Conservation (phyloP, 2,113 vertebrate genomes). For the Origma solitaria region DNA sequence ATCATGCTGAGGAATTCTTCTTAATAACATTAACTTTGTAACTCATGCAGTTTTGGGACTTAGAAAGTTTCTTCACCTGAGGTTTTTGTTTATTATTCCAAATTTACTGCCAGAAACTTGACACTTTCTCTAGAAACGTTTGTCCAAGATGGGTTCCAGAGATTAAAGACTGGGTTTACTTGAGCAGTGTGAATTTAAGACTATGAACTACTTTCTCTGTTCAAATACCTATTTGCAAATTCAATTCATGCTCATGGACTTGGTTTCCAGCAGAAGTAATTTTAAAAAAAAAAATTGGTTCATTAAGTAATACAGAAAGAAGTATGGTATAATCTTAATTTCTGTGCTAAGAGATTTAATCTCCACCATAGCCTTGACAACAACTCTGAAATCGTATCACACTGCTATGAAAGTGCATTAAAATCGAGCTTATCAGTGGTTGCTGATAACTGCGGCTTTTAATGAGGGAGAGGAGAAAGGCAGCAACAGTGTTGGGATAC, state of each 20-base stretch:
- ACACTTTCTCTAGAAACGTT: conserved; percentile 33
- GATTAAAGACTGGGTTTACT: conserved; percentile 10
- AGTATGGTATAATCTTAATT: neutral
- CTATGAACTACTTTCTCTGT: conserved; percentile 28
- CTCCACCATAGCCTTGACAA: neutral
- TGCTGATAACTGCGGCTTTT: neutral
- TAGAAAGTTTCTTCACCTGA: conserved; percentile 33
- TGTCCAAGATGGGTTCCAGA: conserved; percentile 37
- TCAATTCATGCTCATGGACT: neutral
- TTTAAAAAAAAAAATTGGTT: neutral
- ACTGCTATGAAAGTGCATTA: neutral
- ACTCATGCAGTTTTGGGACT: conserved; percentile 8
- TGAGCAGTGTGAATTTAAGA: conserved; percentile 20
- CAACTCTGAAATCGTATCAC: neutral
- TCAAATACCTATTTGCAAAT: neutral
- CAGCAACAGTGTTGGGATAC: neutral
- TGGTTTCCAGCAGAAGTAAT: neutral
- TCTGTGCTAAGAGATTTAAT: neutral
- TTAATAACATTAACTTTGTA: conserved; percentile 30
- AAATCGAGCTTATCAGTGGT: neutral
- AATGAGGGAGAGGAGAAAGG: neutral
- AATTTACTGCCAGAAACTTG: conserved; percentile 45
- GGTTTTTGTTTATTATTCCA: conserved; percentile 58
- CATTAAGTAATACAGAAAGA: neutral
- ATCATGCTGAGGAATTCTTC: neutral